A percentile compares a stretch with the other conserved stretches of the same genome.
Conservation (phyloP, 2,888 invertebrate genomes). For the Dolichomitus sp. region DNA sequence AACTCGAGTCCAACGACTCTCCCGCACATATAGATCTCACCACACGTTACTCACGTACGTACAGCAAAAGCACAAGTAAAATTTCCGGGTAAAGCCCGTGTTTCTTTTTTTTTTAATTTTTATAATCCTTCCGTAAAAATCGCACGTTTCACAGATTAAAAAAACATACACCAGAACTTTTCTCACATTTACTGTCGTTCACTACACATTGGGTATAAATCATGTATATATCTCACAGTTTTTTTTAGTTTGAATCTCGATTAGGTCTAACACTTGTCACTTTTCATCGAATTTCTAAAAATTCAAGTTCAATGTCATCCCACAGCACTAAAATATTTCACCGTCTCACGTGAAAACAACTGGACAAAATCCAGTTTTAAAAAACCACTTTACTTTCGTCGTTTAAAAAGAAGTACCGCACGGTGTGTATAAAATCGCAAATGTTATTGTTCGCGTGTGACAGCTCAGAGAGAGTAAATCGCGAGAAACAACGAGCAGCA, state of each 20-base stretch:
- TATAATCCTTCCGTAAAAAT: too few relatives aligned
- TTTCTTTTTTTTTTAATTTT: too few relatives aligned
- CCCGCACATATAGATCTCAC: slow-evolving; percentile 22
- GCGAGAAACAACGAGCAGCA: slow-evolving; percentile 5
- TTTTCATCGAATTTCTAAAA: neutral
- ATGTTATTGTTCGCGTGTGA: neutral
- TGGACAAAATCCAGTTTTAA: neutral
- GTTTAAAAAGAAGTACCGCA: neutral
- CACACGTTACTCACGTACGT: neutral
- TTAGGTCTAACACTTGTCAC: neutral
- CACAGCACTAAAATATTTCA: neutral
- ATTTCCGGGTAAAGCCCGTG: neutral
- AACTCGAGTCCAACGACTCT: slow-evolving; percentile 12
- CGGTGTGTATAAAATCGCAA: neutral
- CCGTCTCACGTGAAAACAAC: neutral
- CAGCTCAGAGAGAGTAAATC: neutral
- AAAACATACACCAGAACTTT: too few relatives aligned
- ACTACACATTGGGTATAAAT: neutral
- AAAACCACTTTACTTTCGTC: neutral
- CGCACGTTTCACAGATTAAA: too few relatives aligned
- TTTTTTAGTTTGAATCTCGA: neutral
- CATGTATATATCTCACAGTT: neutral
- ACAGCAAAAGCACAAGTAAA: neutral
- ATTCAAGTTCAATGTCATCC: slow-evolving; percentile 3
- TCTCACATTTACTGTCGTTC: neutral